Base-by-base conservation (phyloP, 2,113 vertebrate genomes). In the Psephotus haematonotus region DNA sequence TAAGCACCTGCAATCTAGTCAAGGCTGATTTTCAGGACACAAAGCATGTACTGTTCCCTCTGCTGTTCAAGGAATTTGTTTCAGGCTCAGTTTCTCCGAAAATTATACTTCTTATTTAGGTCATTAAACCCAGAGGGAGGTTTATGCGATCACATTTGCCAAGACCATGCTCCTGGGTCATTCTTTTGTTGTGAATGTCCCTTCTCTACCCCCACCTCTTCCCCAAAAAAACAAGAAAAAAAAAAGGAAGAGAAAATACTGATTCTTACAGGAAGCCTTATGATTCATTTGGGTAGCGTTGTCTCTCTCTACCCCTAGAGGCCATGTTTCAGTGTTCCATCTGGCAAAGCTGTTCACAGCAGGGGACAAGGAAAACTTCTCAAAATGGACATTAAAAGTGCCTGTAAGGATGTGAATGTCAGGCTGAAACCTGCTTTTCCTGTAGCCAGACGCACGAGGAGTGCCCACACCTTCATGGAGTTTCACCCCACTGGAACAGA, bases 1-100 rank as follows among this genome's bases (percentile, higher is more conserved):
- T 93, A 96, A 96, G 75, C 50, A 94, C 71, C 55, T 94, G 69
- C 83, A 86, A 67, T 86, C 76, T 90, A 62, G 60, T 60, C 50
- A 68, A 46, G 83, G 76, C 87, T 86, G 79, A 76, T 95, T 93
- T 96, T 78, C 76, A 81, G 82, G 82, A 88, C 59, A 83, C 24
- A 81, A 31, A 90, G 79, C 62, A 85, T 57, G 84, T 93, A 63
- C 81, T 17, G 28, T 94, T 95, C 90, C 50, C 72, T 92, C 39
- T 86, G 50, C 35, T 67, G 23, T 93, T 96, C 92, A 71, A 70
- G 64, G 83, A 95, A 93, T 62, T 49, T 68, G 25, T n/a, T n/a
- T 46, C 50, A 71, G 55, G 80, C 68, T 94, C 59, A 31, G 17
- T 78, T 92, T 86, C 79, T 88, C 63, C 50, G 88, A 93, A 94